Evolutionary conservation across 2,113 vertebrate genomes (phyloP).

Genomic region (Toxotes chatareus): DNA sequence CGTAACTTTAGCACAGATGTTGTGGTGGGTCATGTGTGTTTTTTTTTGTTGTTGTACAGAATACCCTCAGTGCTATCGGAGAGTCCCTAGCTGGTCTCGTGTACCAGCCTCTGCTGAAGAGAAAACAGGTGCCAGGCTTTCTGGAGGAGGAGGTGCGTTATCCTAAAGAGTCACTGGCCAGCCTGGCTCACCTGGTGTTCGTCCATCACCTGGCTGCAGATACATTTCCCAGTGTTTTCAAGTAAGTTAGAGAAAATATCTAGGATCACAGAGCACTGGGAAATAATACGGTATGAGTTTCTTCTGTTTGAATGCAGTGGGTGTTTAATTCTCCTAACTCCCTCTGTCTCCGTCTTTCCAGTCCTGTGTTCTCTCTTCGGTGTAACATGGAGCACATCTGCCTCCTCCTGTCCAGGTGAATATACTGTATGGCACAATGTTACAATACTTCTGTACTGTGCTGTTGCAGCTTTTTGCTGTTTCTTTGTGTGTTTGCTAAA

Average conservation of each 20-base stretch:
- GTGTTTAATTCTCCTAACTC: not conserved
- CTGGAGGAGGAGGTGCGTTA: slow-evolving; percentile 88
- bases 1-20: not conserved
- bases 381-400: slow-evolving; percentile 90
- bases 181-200: slow-evolving; percentile 92
- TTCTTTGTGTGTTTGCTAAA: too few species aligned
- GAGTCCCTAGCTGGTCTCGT: slow-evolving; percentile 79
- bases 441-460: not conserved
- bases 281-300: not conserved
- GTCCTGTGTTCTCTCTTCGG: slow-evolving; percentile 91
- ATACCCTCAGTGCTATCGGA: slow-evolving; percentile 71
- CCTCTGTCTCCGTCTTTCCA: slow-evolving; percentile 78
- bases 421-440: not conserved
- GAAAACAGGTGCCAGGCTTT: slow-evolving; percentile 81
- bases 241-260: slow-evolving; percentile 75
- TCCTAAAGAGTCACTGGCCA: slow-evolving; percentile 89
- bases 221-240: slow-evolving; percentile 91
- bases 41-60: slow-evolving; percentile 41
- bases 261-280: not conserved
- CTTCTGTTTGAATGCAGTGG: not conserved
- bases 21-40: not conserved
- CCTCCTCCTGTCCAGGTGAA: slow-evolving; percentile 89
- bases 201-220: slow-evolving; percentile 90
- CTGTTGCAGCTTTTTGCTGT: not conserved
- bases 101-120: slow-evolving; percentile 77